Percentiles rank a stretch among this genome's conserved stretches.
phyloP scores from a whole-genome alignment of 2,113 vertebrate species.

The Aegypius monachus region DNA sequence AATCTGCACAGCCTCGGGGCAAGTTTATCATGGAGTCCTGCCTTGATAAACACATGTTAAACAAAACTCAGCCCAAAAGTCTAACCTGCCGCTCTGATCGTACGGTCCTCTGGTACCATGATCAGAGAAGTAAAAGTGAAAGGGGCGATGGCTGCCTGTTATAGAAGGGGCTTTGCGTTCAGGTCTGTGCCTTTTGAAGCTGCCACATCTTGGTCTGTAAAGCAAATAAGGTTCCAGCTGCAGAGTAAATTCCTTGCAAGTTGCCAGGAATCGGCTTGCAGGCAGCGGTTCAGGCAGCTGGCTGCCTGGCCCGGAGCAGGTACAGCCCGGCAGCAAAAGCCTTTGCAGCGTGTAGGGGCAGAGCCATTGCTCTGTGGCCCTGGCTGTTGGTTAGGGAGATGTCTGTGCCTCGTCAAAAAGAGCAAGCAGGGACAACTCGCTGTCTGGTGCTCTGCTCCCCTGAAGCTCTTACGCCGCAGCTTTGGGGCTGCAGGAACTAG shows the following conservation, averaged over 20 bases:
- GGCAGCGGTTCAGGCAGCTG: background rate
- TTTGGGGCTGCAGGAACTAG: background rate
- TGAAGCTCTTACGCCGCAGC: accelerated
- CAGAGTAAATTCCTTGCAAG: background rate
- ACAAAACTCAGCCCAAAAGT: background rate
- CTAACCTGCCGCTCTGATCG: background rate
- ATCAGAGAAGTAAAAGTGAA: background rate
- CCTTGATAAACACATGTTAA: background rate
- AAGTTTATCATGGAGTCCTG: constrained; percentile 14
- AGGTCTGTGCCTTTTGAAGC: background rate
- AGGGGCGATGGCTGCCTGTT: background rate
- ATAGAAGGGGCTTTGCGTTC: accelerated
- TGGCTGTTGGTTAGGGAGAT: background rate
- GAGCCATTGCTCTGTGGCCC: background rate
- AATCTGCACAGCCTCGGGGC: background rate
- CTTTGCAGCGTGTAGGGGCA: background rate
- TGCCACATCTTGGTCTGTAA: background rate
- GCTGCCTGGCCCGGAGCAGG: background rate
- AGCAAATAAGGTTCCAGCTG: background rate
- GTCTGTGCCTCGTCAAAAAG: background rate
- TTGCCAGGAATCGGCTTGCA: background rate
- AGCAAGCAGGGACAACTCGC: background rate
- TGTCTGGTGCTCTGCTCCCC: background rate
- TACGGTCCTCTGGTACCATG: background rate
- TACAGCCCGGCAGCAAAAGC: background rate